Evolutionary conservation across 1,140 invertebrate genomes (phyloP).

Genomic region (Orchesella cincta): DNA sequence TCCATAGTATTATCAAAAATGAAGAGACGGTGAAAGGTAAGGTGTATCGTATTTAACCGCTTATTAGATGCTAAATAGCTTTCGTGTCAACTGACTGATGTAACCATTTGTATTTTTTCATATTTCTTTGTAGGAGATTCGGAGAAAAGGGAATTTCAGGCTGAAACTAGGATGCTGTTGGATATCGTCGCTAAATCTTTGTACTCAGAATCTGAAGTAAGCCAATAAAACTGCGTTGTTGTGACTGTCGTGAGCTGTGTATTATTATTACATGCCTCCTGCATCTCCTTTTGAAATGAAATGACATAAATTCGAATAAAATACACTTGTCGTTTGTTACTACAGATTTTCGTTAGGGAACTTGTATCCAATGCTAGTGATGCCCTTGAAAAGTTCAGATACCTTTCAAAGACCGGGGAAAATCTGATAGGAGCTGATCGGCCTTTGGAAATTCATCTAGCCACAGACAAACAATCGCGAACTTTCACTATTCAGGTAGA

Average conservation of each 20-base stretch:
- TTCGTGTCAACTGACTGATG: no score
- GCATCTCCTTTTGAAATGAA: background rate
- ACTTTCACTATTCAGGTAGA: slow-evolving; percentile 80
- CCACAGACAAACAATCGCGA: slow-evolving; percentile 82
- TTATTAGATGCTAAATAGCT: no score
- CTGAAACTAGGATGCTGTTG: slow-evolving; percentile 90
- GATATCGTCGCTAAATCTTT: slow-evolving; percentile 96
- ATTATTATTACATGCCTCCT: no score
- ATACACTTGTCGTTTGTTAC: no score
- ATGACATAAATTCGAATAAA: slow-evolving; percentile 29
- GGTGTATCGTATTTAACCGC: no score
- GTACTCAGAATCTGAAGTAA: slow-evolving; percentile 95
- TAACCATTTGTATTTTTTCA: background rate
- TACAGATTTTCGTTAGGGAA: slow-evolving; percentile 89
- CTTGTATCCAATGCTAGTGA: slow-evolving; percentile 96
- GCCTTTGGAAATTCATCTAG: slow-evolving; percentile 81
- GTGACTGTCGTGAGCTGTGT: background rate
- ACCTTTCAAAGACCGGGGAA: slow-evolving; percentile 65
- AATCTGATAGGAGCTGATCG: slow-evolving; percentile 51
- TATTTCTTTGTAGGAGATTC: slow-evolving; percentile 34
- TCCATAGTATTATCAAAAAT: slow-evolving; percentile 28
- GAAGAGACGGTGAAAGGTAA: slow-evolving; percentile 15
- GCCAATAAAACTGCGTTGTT: slow-evolving; percentile 11
- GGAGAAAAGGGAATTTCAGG: slow-evolving; percentile 78
- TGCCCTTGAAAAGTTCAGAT: slow-evolving; percentile 89